Conservation (phyloP, 1,140 invertebrate species). For the Drosophila mojavensis region DNA sequence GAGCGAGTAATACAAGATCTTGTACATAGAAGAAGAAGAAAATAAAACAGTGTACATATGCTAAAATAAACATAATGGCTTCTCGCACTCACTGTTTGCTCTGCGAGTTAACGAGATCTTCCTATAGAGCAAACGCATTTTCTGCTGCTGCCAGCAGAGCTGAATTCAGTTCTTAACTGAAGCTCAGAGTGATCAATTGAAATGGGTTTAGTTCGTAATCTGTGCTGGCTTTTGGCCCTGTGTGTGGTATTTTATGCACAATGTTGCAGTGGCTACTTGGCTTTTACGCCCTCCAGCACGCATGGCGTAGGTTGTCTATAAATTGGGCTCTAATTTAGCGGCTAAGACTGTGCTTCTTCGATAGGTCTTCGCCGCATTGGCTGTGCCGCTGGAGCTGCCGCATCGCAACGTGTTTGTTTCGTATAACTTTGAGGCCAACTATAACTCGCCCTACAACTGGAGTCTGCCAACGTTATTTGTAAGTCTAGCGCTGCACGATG, state of each 20-base stretch:
- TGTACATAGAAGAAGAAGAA: slow-evolving; percentile 40
- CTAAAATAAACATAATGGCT: slow-evolving; percentile 3
- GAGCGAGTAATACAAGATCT: slow-evolving; percentile 55
- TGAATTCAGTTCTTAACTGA: slow-evolving; percentile 42
- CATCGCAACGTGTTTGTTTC: slow-evolving; percentile 89
- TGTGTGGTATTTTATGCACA: slow-evolving; percentile 10
- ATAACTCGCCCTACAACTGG: slow-evolving; percentile 85
- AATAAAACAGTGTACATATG: slow-evolving; percentile 59
- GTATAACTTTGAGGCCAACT: slow-evolving; percentile 91
- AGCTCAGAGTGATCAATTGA: slow-evolving; percentile 32
- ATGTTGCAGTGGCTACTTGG: slow-evolving; percentile 25
- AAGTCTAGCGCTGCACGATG: slow-evolving; percentile 64
- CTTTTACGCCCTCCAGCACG: slow-evolving; percentile 64
- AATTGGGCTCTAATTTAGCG: neutral
- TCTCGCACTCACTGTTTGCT: slow-evolving; percentile 17
- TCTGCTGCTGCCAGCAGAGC: slow-evolving; percentile 7
- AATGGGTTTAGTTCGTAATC: slow-evolving; percentile 35
- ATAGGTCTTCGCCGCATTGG: slow-evolving; percentile 87
- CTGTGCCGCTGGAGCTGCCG: slow-evolving; percentile 89
- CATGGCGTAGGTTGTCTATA: slow-evolving; percentile 64
- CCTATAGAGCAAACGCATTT: slow-evolving; percentile 42
- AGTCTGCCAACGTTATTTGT: slow-evolving; percentile 67
- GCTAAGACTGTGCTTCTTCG: neutral
- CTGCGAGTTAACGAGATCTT: slow-evolving; percentile 27
- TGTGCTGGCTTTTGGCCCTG: slow-evolving; percentile 2